Conservation (phyloP, 2,888 invertebrate genomes). For the Apoda limacodes region DNA sequence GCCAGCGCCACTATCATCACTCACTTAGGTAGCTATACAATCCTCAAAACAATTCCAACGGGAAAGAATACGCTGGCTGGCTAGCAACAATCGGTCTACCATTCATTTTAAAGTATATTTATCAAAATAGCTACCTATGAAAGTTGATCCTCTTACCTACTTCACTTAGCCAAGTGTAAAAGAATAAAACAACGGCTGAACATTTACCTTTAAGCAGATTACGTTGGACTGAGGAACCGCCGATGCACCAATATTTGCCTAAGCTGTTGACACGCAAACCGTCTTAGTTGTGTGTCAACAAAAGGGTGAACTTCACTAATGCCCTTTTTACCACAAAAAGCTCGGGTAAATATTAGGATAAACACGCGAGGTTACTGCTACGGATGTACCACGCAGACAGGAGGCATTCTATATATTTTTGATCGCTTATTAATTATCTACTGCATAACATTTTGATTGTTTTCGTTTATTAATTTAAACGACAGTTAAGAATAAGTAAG, state of each 20-base stretch:
- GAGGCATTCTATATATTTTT: constrained; percentile 9
- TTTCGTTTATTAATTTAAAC: too few relatives aligned
- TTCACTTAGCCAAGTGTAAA: constrained; percentile 34
- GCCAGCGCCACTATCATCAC: too few relatives aligned
- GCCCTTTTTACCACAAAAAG: constrained; percentile 67
- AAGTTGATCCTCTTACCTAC: constrained; percentile 29
- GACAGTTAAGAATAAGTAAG: too few relatives aligned
- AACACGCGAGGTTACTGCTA: constrained; percentile 31
- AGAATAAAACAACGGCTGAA: constrained; percentile 30
- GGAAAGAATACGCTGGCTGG: too few relatives aligned
- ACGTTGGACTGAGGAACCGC: constrained; percentile 55
- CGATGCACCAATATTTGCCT: constrained; percentile 53
- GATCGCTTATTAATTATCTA: too few relatives aligned
- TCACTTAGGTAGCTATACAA: too few relatives aligned
- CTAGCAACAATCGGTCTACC: too few relatives aligned
- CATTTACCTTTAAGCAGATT: constrained; percentile 39
- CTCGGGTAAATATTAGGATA: constrained; percentile 49
- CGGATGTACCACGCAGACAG: constrained; percentile 9
- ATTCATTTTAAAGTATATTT: too few relatives aligned
- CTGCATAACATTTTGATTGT: too few relatives aligned
- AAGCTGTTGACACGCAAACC: constrained; percentile 63
- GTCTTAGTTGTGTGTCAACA: constrained; percentile 61
- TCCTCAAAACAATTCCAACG: too few relatives aligned
- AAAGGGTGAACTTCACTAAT: constrained; percentile 68
- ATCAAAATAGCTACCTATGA: constrained; percentile 29